Conservation (phyloP, 1,140 invertebrate species). For the Drosophila murphyi region DNA sequence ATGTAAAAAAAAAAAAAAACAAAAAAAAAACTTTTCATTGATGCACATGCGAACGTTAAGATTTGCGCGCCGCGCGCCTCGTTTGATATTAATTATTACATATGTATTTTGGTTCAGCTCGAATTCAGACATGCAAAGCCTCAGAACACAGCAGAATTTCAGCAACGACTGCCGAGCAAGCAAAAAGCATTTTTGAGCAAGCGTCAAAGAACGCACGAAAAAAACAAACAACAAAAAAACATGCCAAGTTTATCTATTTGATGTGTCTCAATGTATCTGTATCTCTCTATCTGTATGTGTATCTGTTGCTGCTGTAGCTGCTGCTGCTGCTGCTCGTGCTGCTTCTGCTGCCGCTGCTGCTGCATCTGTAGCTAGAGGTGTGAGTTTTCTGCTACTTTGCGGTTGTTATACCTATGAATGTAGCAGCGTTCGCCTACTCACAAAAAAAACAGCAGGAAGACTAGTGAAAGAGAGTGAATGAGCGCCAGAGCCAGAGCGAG, state of each 20-base stretch:
- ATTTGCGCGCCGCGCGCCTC: constrained; percentile 5
- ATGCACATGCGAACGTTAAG: not conserved
- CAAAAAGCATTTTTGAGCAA: not conserved
- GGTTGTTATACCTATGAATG: constrained; percentile 29
- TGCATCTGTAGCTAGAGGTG: not conserved
- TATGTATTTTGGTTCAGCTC: constrained; percentile 2
- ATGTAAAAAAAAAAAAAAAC: not conserved
- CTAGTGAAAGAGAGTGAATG: too few species aligned
- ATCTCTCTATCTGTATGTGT: constrained; percentile 1
- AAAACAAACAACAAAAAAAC: constrained; percentile 14
- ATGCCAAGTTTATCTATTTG: constrained; percentile 38
- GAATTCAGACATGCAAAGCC: constrained; percentile 2
- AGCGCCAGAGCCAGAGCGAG: too few species aligned
- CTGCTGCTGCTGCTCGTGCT: not conserved
- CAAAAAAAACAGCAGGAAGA: not conserved
- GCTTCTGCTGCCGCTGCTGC: not conserved
- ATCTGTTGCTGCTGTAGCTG: not conserved
- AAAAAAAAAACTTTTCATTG: constrained; percentile 5
- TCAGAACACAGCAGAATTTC: constrained; percentile 5
- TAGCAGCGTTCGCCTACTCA: constrained; percentile 36
- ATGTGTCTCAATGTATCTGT: constrained; percentile 46
- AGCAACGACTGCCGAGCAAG: constrained; percentile 22
- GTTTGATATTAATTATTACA: not conserved
- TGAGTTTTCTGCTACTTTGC: not conserved
- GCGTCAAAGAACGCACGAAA: constrained; percentile 10